Evolutionary conservation across 53 echinoderm and acorn worm genomes (phyloP).

Genomic region (Echinarachnius parma): DNA sequence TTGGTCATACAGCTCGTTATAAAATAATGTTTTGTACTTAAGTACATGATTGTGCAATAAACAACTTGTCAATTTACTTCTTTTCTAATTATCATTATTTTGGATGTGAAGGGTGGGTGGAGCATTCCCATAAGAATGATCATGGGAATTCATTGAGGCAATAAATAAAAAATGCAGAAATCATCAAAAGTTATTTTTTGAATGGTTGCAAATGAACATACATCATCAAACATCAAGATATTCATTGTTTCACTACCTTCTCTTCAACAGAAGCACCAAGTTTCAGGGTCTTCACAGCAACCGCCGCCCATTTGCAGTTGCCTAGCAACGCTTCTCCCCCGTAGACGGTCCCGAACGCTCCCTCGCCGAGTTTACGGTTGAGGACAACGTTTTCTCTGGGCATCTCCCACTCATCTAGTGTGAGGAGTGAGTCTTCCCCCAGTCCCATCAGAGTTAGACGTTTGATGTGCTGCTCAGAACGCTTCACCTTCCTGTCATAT

Average conservation of each 20-base stretch:
- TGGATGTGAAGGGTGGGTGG: too few relatives aligned
- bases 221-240: not conserved
- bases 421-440: conserved; percentile 60
- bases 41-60: too few relatives aligned
- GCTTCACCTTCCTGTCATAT: conserved; percentile 81
- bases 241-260: conserved; percentile 64
- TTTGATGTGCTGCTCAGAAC: conserved; percentile 74
- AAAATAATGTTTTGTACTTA: too few relatives aligned
- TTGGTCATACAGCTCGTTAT: too few relatives aligned
- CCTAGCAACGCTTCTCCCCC: conserved; percentile 82
- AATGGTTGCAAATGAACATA: not conserved
- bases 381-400: conserved; percentile 75
- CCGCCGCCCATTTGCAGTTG: conserved; percentile 75
- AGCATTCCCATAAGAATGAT: too few relatives aligned
- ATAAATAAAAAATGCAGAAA: not conserved
- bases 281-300: conserved; percentile 90
- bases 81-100: too few relatives aligned
- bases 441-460: conserved; percentile 77
- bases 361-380: conserved; percentile 92
- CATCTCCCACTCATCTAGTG: conserved; percentile 93
- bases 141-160: too few relatives aligned
- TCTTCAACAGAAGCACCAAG: conserved; percentile 85
- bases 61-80: too few relatives aligned
- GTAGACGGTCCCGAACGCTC: conserved; percentile 95
- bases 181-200: not conserved